A percentile compares a stretch with the other conserved stretches of the same genome.
phyloP scores from a whole-genome alignment of 2,797 vertebrate genomes.

The Hyperoplus immaculatus region DNA sequence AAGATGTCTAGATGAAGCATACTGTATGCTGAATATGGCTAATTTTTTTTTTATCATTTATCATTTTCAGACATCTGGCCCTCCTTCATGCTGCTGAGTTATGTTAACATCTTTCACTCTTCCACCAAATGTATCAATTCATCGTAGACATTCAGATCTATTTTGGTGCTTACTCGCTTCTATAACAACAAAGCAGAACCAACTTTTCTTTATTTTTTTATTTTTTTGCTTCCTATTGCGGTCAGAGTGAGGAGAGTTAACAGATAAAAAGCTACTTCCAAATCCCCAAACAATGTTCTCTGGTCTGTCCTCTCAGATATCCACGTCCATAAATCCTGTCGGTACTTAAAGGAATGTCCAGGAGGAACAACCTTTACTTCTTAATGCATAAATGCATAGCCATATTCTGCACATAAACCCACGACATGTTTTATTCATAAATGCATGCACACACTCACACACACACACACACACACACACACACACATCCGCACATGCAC shows the following conservation, averaged over 20 bases:
- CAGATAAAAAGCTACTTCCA: background rate
- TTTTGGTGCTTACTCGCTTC: background rate
- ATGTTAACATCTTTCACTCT: background rate
- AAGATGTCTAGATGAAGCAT: background rate
- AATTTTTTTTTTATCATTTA: background rate
- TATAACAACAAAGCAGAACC: background rate
- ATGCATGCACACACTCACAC: no score
- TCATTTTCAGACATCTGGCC: background rate
- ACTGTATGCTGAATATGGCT: background rate
- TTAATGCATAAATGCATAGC: background rate
- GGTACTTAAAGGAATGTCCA: background rate
- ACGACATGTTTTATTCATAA: background rate
- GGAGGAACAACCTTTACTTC: background rate
- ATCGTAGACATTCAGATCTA: background rate
- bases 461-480: no score
- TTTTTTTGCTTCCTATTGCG: background rate
- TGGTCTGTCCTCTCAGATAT: background rate
- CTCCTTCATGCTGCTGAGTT: background rate
- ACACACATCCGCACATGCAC: no score
- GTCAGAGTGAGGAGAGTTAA: background rate
- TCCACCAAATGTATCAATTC: background rate
- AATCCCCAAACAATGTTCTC: background rate
- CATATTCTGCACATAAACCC: background rate
- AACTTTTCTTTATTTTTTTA: background rate
- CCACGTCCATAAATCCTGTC: background rate